Conservation (phyloP, 2,113 vertebrate species). For the Antennarius striatus region DNA sequence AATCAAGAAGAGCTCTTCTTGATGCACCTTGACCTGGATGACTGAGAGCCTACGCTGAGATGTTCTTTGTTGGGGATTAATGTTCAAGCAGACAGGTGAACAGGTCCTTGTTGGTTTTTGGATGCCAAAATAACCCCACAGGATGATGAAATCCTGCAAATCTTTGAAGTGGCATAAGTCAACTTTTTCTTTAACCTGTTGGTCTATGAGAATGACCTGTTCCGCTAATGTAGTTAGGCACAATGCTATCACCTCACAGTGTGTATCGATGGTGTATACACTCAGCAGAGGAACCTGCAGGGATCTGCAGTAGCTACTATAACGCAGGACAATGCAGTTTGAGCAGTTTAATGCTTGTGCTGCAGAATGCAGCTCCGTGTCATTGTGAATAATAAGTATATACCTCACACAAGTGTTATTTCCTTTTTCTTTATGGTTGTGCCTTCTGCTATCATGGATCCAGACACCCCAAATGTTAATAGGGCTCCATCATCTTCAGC, state of each 20-base stretch:
- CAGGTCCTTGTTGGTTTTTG: too few species aligned
- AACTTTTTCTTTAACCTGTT: too few species aligned
- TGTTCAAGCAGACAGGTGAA: too few species aligned
- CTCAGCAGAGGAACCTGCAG: conserved; percentile 39
- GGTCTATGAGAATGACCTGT: too few species aligned
- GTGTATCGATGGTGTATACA: conserved; percentile 17
- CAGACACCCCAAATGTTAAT: conserved; percentile 41
- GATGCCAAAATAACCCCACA: too few species aligned
- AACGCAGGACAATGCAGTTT: conserved; percentile 33
- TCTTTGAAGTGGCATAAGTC: too few species aligned
- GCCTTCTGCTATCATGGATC: conserved; percentile 26
- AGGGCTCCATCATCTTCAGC: conserved; percentile 48
- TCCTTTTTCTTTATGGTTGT: conserved; percentile 31
- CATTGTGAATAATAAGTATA: conserved; percentile 65
- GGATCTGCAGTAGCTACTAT: conserved; percentile 34
- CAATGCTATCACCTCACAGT: conserved; percentile 40
- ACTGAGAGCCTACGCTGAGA: too few species aligned
- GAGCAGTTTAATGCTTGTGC: conserved; percentile 61
- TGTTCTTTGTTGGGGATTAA: too few species aligned
- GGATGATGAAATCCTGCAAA: too few species aligned
- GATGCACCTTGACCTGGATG: too few species aligned
- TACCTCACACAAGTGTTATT: conserved; percentile 41
- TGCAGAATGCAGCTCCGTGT: conserved; percentile 62
- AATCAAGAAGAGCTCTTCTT: too few species aligned
- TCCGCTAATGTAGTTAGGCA: conserved; percentile 40